Percentiles rank a stretch among this genome's conserved stretches.
phyloP scores from a whole-genome alignment of 2,113 vertebrate genomes.

The Ammodytes dubius region DNA sequence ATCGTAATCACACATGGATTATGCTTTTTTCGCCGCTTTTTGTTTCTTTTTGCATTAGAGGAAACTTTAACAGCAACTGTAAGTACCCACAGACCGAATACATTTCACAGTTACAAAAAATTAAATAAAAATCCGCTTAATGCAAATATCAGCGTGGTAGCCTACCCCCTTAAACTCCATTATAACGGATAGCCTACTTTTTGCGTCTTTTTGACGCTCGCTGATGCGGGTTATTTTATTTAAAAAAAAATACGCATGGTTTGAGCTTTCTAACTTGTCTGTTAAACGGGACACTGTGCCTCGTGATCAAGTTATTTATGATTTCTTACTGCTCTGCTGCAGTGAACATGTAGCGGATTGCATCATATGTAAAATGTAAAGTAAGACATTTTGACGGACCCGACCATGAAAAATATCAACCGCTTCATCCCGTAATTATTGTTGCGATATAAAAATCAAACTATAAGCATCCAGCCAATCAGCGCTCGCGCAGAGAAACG shows the following conservation, averaged over 20 bases:
- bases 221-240: neutral
- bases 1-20: slow-evolving; percentile 80
- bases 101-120: neutral
- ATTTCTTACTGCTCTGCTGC: slow-evolving; percentile 52
- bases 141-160: slow-evolving; percentile 13
- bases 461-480: slow-evolving; percentile 66
- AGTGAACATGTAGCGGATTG: slow-evolving; percentile 46
- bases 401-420: neutral
- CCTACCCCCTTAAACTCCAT: neutral
- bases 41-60: slow-evolving; percentile 59
- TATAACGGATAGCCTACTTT: neutral
- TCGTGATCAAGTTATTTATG: slow-evolving; percentile 29
- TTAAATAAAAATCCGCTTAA: neutral
- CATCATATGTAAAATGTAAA: slow-evolving; percentile 42
- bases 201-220: neutral
- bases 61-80: slow-evolving; percentile 83
- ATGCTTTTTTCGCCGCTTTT: slow-evolving; percentile 64
- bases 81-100: slow-evolving; percentile 70
- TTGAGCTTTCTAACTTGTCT: slow-evolving; percentile 38
- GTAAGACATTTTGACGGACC: neutral
- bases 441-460: slow-evolving; percentile 18
- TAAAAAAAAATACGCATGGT: neutral
- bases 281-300: slow-evolving; percentile 34
- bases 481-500: slow-evolving; percentile 56
- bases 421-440: slow-evolving; percentile 18